Evolutionary conservation across 2,888 invertebrate genomes (phyloP), one percentile per base, ranked within the genome.

Genomic region (Litoditis marina): DNA sequence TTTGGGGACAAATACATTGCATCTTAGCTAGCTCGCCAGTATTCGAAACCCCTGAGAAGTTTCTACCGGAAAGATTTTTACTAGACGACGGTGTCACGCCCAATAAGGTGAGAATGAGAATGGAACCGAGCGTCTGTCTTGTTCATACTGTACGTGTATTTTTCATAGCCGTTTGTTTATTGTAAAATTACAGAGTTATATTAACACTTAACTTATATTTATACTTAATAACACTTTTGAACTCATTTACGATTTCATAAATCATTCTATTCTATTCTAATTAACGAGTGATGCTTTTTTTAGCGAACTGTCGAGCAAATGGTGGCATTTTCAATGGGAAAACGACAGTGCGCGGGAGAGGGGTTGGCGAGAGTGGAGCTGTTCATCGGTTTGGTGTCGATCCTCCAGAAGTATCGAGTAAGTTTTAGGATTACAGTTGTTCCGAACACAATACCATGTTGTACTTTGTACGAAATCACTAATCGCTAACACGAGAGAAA

Each of bases 301-400:
- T 49, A 74, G 73, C 57, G 66, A 16, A 58, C 64, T 1, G 44
- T 75, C 0, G 75, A 75, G 8, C 60, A 58, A 27, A 56, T 62
- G 8, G 65, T 71, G 31, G 69, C 73, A 5, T 75, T 75, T 64
- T 66, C 68, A 30, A 56, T 73, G 31, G 75, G 75, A 25, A 71
- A 72, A 44, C 49, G 75, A 25, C 39, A 54, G 30, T 75, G 75
- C 60, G 70, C 70, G 7, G 75, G 75, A 25, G 75, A 75, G 36
- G 73, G 71, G 30, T 50, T 75, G 27, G 73, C 75, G 0, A 46
- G 71, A 11, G 63, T 73, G 61, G 75, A 75, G 47, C 44, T 75
- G 8, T 73, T 75, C 58, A 47, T 66, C 28, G 66, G 66, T 27
- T 27, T 66, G 8, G 59, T 53, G 16, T 25, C 60, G 5, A 39